A percentile compares a stretch with the other conserved stretches of the same genome.
Evolutionary conservation across 2,113 vertebrate species (phyloP).

Genomic region (Sinocyclocheilus rhinocerous): DNA sequence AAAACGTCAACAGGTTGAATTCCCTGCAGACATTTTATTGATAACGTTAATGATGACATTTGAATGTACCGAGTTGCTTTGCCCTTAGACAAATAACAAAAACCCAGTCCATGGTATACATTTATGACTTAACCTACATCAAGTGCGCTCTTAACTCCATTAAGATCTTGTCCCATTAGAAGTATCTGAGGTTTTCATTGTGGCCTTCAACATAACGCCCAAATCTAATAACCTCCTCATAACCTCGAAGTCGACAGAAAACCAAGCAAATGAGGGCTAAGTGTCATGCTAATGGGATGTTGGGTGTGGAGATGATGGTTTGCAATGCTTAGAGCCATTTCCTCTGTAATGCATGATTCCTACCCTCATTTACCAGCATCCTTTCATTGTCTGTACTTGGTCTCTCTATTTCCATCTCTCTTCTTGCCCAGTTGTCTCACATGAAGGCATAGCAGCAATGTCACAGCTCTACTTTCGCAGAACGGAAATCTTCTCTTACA

Average conservation of each 20-base stretch:
- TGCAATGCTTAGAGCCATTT: slow-evolving; percentile 38
- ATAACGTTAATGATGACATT: neutral
- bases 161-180: slow-evolving; percentile 24
- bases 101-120: slow-evolving; percentile 2
- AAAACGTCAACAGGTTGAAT: neutral
- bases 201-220: neutral
- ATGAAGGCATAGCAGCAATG: slow-evolving; percentile 84
- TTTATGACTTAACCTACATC: neutral
- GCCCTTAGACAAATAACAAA: neutral
- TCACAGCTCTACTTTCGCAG: slow-evolving; percentile 97
- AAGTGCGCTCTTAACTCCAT: neutral
- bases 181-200: slow-evolving; percentile 17
- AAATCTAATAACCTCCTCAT: slow-evolving; percentile 22
- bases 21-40: neutral
- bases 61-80: neutral
- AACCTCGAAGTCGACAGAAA: slow-evolving; percentile 7
- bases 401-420: slow-evolving; percentile 43
- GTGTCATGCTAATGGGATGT: slow-evolving; percentile 41
- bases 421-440: slow-evolving; percentile 54
- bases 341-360: slow-evolving; percentile 38
- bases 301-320: slow-evolving; percentile 43
- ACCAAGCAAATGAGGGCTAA: slow-evolving; percentile 24
- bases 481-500: slow-evolving; percentile 86
- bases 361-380: slow-evolving; percentile 35
- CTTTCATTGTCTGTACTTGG: slow-evolving; percentile 4